These are phyloP conservation scores for Loris lydekkerianus DNA, from an alignment of 2,797 vertebrate species.

Conservation along the genomic window DNA sequence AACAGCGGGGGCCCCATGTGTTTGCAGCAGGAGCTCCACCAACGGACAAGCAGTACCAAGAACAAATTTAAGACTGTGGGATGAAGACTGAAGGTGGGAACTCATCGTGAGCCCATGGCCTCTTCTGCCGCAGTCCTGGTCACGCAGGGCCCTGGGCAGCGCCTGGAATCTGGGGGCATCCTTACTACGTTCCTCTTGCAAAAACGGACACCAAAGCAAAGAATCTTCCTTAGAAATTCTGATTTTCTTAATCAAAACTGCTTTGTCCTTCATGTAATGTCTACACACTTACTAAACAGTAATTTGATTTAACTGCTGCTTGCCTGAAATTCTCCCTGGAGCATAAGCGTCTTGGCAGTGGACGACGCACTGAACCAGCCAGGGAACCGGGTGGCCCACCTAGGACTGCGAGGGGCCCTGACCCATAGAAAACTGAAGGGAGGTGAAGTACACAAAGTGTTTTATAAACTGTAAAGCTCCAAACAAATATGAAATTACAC, in stretches of 20 bases:
- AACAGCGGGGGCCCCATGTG: fast-evolving
- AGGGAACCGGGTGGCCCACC: not conserved
- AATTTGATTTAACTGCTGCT: not conserved
- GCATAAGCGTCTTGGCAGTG: not conserved
- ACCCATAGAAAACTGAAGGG: not conserved
- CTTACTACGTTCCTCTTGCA: not conserved
- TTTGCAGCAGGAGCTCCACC: not conserved
- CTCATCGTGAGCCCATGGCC: fast-evolving
- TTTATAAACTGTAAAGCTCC: not conserved
- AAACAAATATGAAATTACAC: not conserved
- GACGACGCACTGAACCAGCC: not conserved
- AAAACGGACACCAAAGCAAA: not conserved
- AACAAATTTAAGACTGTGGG: not conserved
- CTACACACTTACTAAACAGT: not conserved
- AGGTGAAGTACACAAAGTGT: not conserved
- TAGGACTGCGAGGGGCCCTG: not conserved
- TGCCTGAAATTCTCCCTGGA: not conserved
- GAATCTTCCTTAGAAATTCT: not conserved
- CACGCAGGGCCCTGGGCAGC: not conserved
- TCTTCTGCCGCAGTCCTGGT: not conserved
- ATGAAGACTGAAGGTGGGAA: not conserved
- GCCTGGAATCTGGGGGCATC: not conserved
- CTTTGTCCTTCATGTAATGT: not conserved
- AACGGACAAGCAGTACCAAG: too few relatives aligned
- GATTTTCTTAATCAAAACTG: not conserved